Evolutionary conservation across 2,113 vertebrate genomes (phyloP), one percentile per base, ranked within the genome.

Genomic region (Eulemur macaco): DNA sequence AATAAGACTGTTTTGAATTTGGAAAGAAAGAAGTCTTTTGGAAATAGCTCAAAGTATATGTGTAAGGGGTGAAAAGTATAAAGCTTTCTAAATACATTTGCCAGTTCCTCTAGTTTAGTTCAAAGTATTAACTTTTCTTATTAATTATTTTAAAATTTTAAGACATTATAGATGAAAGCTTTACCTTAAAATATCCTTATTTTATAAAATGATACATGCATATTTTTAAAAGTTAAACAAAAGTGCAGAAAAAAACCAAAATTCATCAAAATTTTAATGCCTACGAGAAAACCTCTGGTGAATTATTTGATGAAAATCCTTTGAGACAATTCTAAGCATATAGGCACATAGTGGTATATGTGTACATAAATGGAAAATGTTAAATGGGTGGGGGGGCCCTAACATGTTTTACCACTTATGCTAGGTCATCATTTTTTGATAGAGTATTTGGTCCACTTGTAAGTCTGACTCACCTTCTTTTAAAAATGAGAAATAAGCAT

Each of bases 1-100:
- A 92, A 31, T 84, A 78, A 64, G 39, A 60, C 23, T 73, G 20
- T 84, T 92, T 88, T 97, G 58, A 93, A 91, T 93, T 88, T 89
- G 34, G 54, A 78, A 95, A 86, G 45, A 80, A 89, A 96, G 80
- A 52, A 54, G 60, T 94, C 4, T 73, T 80, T 89, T 17, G 31
- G 27, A 96, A 96, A 80, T 82, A 91, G 96, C 50, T 85, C 21
- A 76, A 47, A 74, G 14, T 91, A 31, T 88, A 64, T 86, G 8
- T 73, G 21, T 89, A 63, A 94, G 58, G 18, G 83, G 7, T 89
- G 25, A 89, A 89, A 93, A 92, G 31, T 45, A 82, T 10, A 91
- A 50, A 39, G 6, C 52, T 95, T 89, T 95, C 60, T 90, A 20
- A 86, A 64, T 77, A 37, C 10, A 89, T 96, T 87, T 90, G 21